Percentiles rank a stretch among this genome's conserved stretches.
Conservation (phyloP, 2,797 vertebrate species). For the Chloroceryle inda region DNA sequence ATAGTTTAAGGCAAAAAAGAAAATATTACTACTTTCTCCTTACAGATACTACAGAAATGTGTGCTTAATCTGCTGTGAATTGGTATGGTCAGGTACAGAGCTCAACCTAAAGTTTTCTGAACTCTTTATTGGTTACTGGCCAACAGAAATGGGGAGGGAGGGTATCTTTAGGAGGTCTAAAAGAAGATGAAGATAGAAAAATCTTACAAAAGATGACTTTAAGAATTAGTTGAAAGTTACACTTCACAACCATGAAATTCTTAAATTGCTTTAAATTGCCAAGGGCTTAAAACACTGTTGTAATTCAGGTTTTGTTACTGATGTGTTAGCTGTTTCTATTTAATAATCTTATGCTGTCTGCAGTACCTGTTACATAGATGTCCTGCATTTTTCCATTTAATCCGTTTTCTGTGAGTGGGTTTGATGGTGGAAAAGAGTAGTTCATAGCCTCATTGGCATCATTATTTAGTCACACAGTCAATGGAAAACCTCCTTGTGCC, state of each 20-base stretch:
- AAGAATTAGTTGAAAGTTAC: not conserved
- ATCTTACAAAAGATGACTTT: not conserved
- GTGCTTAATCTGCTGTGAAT: not conserved
- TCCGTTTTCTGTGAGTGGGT: not conserved
- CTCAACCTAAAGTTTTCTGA: not conserved
- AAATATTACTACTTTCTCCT: not conserved
- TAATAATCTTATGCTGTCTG: not conserved
- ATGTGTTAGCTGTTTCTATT: not conserved
- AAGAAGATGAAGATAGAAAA: not conserved
- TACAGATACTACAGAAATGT: not conserved
- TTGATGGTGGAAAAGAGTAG: not conserved
- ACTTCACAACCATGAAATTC: not conserved
- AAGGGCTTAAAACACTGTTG: not conserved
- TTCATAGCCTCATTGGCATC: not conserved
- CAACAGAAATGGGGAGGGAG: not conserved
- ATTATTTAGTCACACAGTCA: not conserved
- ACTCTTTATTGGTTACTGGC: not conserved
- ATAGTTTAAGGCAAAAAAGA: not conserved
- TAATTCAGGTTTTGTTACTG: not conserved
- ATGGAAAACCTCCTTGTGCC: not conserved
- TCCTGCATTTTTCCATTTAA: slow-evolving; percentile 5
- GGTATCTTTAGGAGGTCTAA: not conserved
- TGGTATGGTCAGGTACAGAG: not conserved
- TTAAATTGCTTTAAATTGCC: not conserved
- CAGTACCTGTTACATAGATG: not conserved